Conservation (phyloP, 2,113 vertebrate species). For the Cairina moschata region DNA sequence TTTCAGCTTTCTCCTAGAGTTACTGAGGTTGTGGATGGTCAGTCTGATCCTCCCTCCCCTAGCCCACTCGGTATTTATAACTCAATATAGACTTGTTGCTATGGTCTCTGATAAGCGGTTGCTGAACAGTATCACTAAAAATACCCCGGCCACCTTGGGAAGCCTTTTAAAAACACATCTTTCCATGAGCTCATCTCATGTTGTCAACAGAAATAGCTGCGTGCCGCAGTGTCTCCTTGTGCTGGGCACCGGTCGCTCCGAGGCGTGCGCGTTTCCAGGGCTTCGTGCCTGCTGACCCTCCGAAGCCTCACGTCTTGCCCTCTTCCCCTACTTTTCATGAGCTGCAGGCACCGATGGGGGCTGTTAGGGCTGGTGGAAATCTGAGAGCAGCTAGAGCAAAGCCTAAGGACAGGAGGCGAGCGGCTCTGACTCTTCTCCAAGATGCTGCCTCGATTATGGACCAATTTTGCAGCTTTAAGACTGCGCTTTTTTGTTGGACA, state of each 20-base stretch:
- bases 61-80: slow-evolving; percentile 67
- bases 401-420: background rate
- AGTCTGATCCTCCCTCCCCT: slow-evolving; percentile 1
- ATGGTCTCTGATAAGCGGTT: slow-evolving; percentile 75
- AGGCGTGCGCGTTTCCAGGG: background rate
- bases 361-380: background rate
- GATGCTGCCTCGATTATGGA: background rate
- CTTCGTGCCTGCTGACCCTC: background rate
- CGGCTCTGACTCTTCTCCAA: background rate
- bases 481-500: background rate
- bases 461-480: background rate
- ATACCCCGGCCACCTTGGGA: slow-evolving; percentile 71
- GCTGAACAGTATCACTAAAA: slow-evolving; percentile 68
- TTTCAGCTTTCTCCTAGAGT: slow-evolving; percentile 57
- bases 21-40: slow-evolving; percentile 61
- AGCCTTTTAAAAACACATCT: slow-evolving; percentile 68
- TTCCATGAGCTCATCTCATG: slow-evolving; percentile 73
- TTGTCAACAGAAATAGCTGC: slow-evolving; percentile 64
- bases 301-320: background rate
- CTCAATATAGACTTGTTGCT: slow-evolving; percentile 72
- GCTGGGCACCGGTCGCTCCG: background rate
- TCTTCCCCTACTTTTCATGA: background rate
- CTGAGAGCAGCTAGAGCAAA: background rate
- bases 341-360: background rate
- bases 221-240: background rate